phyloP scores from a whole-genome alignment of 2,797 vertebrate genomes.

The Ambastaia sidthimunki region DNA sequence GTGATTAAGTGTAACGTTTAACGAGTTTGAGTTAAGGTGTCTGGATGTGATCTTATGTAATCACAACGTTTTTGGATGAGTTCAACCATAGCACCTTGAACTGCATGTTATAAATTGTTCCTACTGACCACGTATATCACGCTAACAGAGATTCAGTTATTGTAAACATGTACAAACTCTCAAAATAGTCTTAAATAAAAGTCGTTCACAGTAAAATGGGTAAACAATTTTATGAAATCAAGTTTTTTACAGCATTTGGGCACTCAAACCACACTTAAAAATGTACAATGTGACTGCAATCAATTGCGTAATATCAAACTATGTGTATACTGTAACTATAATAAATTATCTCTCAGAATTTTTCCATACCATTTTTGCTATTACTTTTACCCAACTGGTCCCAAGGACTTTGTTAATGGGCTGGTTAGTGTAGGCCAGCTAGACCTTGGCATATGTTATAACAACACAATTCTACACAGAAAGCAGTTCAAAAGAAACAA shows the following conservation, averaged over 20 bases:
- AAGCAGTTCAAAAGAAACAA: too few relatives aligned
- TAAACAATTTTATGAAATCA: neutral
- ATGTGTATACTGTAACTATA: too few relatives aligned
- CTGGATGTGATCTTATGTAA: neutral
- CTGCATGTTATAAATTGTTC: slow-evolving; percentile 60
- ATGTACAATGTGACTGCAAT: neutral
- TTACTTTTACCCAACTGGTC: neutral
- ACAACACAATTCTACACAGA: too few relatives aligned
- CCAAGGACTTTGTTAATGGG: neutral
- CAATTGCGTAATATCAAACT: too few relatives aligned
- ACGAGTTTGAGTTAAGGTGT: slow-evolving; percentile 7
- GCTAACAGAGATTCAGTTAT: slow-evolving; percentile 25
- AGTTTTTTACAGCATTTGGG: slow-evolving; percentile 3
- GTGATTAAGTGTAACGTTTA: neutral
- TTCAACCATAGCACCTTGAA: slow-evolving; percentile 76
- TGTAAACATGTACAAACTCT: slow-evolving; percentile 44
- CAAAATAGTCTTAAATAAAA: slow-evolving; percentile 25
- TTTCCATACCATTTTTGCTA: too few relatives aligned
- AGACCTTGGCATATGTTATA: neutral
- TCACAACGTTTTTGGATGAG: neutral
- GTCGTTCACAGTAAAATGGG: slow-evolving; percentile 43
- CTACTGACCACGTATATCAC: slow-evolving; percentile 31
- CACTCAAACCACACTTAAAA: neutral
- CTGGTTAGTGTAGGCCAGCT: neutral
- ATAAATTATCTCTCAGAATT: too few relatives aligned